A percentile compares a stretch with the other conserved stretches of the same genome.
Conservation (phyloP, 2,113 vertebrate species). For the Rutilus rutilus region DNA sequence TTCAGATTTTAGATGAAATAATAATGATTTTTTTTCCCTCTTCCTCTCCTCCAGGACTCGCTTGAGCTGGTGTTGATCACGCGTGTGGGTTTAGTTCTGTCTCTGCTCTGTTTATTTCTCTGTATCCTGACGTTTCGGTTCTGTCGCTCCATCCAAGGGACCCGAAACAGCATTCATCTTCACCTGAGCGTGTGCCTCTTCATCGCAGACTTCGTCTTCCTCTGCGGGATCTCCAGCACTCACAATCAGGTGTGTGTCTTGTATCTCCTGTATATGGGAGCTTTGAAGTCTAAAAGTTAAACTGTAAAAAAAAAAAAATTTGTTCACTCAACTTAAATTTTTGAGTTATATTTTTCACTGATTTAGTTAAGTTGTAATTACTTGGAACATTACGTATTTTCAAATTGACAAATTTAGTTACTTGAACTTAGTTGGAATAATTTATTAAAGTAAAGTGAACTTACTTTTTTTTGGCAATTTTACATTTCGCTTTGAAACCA, state of each 20-base stretch:
- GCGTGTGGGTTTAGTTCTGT: slow-evolving; percentile 78
- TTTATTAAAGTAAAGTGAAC: too few relatives aligned
- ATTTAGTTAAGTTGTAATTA: too few relatives aligned
- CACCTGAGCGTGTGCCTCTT: slow-evolving; percentile 87
- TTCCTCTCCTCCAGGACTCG: slow-evolving; percentile 65
- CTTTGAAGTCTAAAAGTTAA: too few relatives aligned
- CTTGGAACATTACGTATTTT: too few relatives aligned
- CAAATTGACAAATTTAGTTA: too few relatives aligned
- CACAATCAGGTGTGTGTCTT: slow-evolving; percentile 47
- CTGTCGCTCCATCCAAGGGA: slow-evolving; percentile 82
- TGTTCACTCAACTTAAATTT: too few relatives aligned
- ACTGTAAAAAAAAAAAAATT: too few relatives aligned
- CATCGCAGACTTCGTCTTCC: slow-evolving; percentile 81
- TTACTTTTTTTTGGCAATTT: too few relatives aligned
- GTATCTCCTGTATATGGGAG: background rate
- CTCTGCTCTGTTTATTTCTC: slow-evolving; percentile 79
- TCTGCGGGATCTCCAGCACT: slow-evolving; percentile 75
- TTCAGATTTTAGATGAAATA: background rate
- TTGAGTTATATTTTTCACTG: too few relatives aligned
- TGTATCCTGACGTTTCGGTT: slow-evolving; percentile 85
- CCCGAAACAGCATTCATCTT: slow-evolving; percentile 87
- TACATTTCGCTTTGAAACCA: too few relatives aligned
- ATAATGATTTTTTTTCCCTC: background rate
- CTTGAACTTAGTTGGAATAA: too few relatives aligned
- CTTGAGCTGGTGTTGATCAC: slow-evolving; percentile 77